Percentiles rank a stretch among this genome's conserved stretches.
Evolutionary conservation across 2,113 vertebrate genomes (phyloP).

Genomic region (Prionailurus viverrinus): DNA sequence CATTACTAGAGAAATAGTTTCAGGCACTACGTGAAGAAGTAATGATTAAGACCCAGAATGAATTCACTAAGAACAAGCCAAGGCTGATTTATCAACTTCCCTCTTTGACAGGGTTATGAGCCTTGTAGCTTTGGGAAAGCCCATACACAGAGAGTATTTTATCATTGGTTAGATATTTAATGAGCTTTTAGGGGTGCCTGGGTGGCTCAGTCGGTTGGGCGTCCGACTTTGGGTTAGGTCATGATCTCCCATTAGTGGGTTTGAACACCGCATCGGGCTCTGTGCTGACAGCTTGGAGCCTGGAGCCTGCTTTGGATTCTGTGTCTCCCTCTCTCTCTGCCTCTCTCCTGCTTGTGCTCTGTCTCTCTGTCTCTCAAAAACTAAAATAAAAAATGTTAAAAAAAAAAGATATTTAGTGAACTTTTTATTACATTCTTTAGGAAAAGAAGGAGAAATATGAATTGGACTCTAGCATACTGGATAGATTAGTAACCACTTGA

Average conservation of each 20-base stretch:
- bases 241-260: no score
- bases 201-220: no score
- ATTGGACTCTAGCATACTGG: neutral
- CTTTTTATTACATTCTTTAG: slow-evolving; percentile 21
- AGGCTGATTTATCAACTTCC: neutral
- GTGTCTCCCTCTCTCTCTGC: no score
- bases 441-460: slow-evolving; percentile 24
- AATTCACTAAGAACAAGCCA: neutral
- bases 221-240: no score
- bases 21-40: neutral
- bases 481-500: neutral
- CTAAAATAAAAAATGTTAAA: no score
- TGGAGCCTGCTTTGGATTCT: no score
- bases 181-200: neutral
- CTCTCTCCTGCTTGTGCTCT: no score
- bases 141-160: neutral
- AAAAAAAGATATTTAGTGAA: neutral
- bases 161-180: neutral
- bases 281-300: no score
- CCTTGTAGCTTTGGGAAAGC: neutral
- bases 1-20: neutral
- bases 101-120: neutral
- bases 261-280: no score
- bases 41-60: neutral
- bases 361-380: no score